Conservation (phyloP, 1,140 invertebrate species). For the Venustaconcha ellipsiformis region DNA sequence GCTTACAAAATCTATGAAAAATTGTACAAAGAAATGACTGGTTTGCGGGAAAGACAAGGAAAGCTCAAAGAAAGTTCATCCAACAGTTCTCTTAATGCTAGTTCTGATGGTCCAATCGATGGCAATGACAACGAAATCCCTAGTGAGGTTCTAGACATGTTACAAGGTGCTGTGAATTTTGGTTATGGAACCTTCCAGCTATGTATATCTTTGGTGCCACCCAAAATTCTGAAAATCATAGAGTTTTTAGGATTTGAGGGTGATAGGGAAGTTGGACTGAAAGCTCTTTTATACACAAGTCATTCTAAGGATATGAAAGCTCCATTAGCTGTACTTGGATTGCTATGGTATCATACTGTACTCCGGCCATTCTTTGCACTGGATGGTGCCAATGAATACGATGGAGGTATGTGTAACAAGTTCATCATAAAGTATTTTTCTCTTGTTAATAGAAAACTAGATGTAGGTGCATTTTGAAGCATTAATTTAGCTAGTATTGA, state of each 20-base stretch:
- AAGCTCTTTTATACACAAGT: constrained; percentile 77
- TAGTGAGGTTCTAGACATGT: constrained; percentile 69
- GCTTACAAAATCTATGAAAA: constrained; percentile 82
- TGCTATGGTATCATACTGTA: constrained; percentile 83
- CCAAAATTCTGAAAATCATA: constrained; percentile 77
- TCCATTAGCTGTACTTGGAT: constrained; percentile 78
- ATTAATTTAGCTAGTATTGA: too few species aligned
- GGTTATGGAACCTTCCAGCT: constrained; percentile 82
- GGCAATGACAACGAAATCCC: constrained; percentile 57
- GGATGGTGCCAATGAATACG: constrained; percentile 74
- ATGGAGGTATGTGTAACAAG: constrained; percentile 67
- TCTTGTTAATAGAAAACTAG: too few species aligned
- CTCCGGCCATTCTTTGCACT: constrained; percentile 80
- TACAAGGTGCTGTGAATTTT: constrained; percentile 80
- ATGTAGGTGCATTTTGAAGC: too few species aligned
- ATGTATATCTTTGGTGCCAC: constrained; percentile 78
- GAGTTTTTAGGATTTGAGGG: constrained; percentile 81
- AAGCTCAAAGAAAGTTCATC: constrained; percentile 42
- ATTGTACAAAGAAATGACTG: constrained; percentile 75
- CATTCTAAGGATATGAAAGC: constrained; percentile 79
- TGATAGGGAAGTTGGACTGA: constrained; percentile 75
- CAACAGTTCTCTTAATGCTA: constrained; percentile 30
- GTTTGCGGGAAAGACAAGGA: constrained; percentile 69
- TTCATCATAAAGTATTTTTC: background rate
- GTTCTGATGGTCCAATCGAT: constrained; percentile 38